These are phyloP conservation scores for Globodera ellingtonae DNA, from an alignment of 1,140 invertebrate genomes.

Conservation along the genomic window DNA sequence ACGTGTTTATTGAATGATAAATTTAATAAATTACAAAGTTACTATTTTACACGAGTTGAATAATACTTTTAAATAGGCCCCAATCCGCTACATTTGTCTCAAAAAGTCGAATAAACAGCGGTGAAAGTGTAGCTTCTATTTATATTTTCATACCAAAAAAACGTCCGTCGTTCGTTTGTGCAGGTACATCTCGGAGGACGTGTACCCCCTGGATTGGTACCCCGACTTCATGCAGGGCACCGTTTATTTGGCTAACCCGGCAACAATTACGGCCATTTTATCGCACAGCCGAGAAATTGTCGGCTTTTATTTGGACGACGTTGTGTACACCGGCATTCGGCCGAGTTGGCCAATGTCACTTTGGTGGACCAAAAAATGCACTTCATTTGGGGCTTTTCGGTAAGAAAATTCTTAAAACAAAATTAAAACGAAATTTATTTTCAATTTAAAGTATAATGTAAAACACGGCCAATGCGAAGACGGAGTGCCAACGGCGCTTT, in stretches of 20 bases:
- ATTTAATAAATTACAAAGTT: no score
- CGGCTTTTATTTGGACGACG: slow-evolving; percentile 29
- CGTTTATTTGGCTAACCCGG: slow-evolving; percentile 22
- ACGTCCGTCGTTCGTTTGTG: neutral
- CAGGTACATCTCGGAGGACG: slow-evolving; percentile 28
- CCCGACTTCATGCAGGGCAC: slow-evolving; percentile 26
- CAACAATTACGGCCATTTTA: slow-evolving; percentile 18
- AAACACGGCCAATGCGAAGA: neutral
- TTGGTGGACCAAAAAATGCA: slow-evolving; percentile 3
- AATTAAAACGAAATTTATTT: neutral
- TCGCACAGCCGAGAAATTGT: slow-evolving; percentile 19
- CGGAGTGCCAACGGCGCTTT: neutral
- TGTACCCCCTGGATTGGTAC: slow-evolving; percentile 22
- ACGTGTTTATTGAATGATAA: no score
- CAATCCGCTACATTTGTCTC: no score
- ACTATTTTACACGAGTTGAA: no score
- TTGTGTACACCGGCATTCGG: slow-evolving; percentile 36
- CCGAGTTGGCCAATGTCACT: slow-evolving; percentile 22
- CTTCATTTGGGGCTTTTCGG: neutral
- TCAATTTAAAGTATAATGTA: neutral
- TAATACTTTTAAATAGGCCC: no score
- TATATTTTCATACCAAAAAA: neutral
- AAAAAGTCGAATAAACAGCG: no score
- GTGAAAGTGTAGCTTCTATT: no score
- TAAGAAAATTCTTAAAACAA: neutral